Evolutionary conservation across 2,888 invertebrate genomes (phyloP).

Genomic region (Orthosia cruda): DNA sequence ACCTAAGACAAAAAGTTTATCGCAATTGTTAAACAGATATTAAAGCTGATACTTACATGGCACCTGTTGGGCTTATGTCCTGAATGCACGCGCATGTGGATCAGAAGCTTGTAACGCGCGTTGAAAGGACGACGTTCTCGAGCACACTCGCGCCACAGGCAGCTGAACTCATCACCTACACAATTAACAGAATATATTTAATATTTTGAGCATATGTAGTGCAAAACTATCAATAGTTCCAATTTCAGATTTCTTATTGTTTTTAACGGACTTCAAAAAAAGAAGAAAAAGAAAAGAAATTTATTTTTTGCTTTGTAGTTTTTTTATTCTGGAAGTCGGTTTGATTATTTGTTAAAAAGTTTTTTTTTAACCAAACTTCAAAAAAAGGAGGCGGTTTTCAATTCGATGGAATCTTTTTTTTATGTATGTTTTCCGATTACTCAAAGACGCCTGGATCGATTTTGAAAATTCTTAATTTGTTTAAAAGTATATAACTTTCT

Average conservation of each 20-base stretch:
- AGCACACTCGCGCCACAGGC: slow-evolving; percentile 98
- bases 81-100: slow-evolving; percentile 99
- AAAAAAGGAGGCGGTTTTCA: too few species aligned
- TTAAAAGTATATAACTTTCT: too few species aligned
- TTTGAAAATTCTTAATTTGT: too few species aligned
- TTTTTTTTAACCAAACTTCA: too few species aligned
- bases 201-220: neutral
- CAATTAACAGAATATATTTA: neutral
- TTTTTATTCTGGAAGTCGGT: too few species aligned
- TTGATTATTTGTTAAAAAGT: too few species aligned
- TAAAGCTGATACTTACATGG: slow-evolving; percentile 94
- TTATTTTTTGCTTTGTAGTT: too few species aligned
- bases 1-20: neutral
- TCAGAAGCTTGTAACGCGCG: slow-evolving; percentile 99
- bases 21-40: neutral
- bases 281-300: too few species aligned
- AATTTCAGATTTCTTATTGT: neutral
- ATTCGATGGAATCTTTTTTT: too few species aligned
- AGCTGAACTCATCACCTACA: slow-evolving; percentile 97
- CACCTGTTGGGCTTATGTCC: slow-evolving; percentile 99
- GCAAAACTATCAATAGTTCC: neutral
- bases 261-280: too few species aligned
- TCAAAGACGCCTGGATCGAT: too few species aligned
- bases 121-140: slow-evolving; percentile 98
- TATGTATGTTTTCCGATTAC: too few species aligned